Base-by-base conservation (phyloP, 2,888 invertebrate genomes). In the Chrysolina americana region DNA sequence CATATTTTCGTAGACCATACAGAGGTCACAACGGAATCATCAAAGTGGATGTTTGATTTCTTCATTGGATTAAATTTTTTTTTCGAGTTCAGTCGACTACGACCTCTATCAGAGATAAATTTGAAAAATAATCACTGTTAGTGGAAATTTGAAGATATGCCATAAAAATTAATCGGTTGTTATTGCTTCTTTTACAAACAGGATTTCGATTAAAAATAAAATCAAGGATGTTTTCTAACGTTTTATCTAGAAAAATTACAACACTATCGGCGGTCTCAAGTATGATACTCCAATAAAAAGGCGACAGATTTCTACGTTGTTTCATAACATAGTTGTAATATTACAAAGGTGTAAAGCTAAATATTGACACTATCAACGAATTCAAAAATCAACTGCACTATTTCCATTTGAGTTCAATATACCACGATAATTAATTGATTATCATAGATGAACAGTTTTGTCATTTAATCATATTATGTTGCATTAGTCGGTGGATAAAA, bases 181-280 rank as follows among this genome's bases (percentile, higher is more conserved):
- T 64, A 44, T 64, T 64, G 13, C 41, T 41, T 64, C 44, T 64
- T 64, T 41, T 41, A 41, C 41, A 64, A 64, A 64, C 64, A 64
- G 64, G 64, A 64, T 64, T 23, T 13, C 21, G 53, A 53, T 53
- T 53, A 53, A 53, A 53, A 53, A 53, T 53, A 8, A 19, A 53
- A 53, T 53, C 53, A 53, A 53, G 53, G 53, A 53, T 53, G 53
- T 53, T 53, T 53, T 53, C 17, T 53, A 53, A 53, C 10, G 19
- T 21, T 53, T 50, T 21, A 53, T 53, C 53, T 53, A 2, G 53
- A 53, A 53, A 53, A 53, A 53, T 53, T 53, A 17, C 53, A 53
- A 9, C 53, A 53, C 21, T 0, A 19, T 11, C 11, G 21, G 10
- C 53, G 0, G 0, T 44, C 15, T 44, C 44, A 15, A 44, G 44